A percentile compares a stretch with the other conserved stretches of the same genome.
These are phyloP conservation scores for Acipenser oxyrinchus DNA, from an alignment of 2,797 vertebrate genomes.

Conservation along the genomic window DNA sequence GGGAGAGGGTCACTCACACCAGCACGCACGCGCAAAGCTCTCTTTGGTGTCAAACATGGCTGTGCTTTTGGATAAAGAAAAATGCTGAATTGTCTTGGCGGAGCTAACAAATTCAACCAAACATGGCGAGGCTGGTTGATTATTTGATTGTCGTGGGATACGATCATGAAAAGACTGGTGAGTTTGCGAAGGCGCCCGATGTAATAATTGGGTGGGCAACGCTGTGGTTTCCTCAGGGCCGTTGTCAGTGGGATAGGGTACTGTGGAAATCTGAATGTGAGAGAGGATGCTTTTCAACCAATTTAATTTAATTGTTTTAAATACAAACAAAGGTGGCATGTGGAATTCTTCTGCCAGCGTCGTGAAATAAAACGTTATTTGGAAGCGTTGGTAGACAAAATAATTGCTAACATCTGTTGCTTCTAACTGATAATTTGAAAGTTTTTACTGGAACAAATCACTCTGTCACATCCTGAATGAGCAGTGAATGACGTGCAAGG, in stretches of 20 bases:
- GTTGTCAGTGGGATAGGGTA: conserved; percentile 45
- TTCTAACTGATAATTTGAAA: background rate
- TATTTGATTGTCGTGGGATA: conserved; percentile 94
- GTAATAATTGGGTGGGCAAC: no score
- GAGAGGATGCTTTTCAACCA: conserved; percentile 28
- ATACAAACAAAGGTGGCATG: no score
- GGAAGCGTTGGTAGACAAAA: no score
- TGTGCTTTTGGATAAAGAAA: conserved; percentile 76
- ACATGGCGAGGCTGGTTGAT: conserved; percentile 91
- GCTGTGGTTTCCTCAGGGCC: conserved; percentile 43
- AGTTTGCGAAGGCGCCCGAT: conserved; percentile 34
- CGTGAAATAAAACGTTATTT: no score
- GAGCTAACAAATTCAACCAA: conserved; percentile 58
- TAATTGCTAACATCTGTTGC: no score
- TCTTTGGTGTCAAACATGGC: conserved; percentile 91
- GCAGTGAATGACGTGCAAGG: conserved; percentile 18
- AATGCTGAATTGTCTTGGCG: conserved; percentile 83
- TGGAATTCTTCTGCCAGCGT: no score
- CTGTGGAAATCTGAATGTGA: conserved; percentile 18
- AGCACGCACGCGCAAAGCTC: conserved; percentile 76
- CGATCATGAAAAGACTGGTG: conserved; percentile 89
- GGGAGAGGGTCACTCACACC: conserved; percentile 38
- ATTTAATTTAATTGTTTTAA: conserved; percentile 15
- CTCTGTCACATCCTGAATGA: conserved; percentile 50
- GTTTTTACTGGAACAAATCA: conserved; percentile 14